These are phyloP conservation scores for Luidia sarsii DNA, from an alignment of 53 echinoderm and acorn worm genomes.

Conservation along the genomic window DNA sequence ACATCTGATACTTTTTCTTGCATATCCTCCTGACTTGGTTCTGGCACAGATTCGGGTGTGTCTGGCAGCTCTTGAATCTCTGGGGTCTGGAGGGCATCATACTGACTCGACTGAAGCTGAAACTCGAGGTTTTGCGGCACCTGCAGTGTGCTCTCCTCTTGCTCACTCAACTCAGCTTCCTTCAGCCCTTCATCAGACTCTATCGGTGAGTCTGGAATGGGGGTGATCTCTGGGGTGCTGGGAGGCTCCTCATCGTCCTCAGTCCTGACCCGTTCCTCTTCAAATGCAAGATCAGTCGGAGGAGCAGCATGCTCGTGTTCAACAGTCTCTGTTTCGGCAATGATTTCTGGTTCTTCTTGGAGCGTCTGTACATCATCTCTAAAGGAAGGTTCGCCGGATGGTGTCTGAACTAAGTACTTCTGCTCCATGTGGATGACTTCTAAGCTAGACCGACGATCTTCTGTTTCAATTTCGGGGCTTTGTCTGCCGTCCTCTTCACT, in stretches of 20 bases:
- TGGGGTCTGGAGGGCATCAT: slow-evolving; percentile 80
- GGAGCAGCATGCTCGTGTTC: slow-evolving; percentile 24
- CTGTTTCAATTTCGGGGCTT: slow-evolving; percentile 34
- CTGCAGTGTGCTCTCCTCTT: slow-evolving; percentile 22
- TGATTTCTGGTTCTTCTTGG: slow-evolving; percentile 20
- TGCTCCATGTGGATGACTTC: slow-evolving; percentile 46
- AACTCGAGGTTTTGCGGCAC: slow-evolving; percentile 42
- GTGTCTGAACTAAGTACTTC: slow-evolving; percentile 35
- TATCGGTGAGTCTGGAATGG: slow-evolving; percentile 50
- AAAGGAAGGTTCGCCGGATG: slow-evolving; percentile 16
- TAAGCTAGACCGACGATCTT: slow-evolving; percentile 42
- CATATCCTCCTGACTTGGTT: slow-evolving; percentile 28
- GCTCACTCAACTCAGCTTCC: neutral
- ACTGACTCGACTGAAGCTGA: slow-evolving; percentile 53
- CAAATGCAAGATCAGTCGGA: slow-evolving; percentile 27
- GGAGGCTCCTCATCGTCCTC: slow-evolving; percentile 32
- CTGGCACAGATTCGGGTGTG: slow-evolving; percentile 82
- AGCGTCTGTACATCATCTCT: slow-evolving; percentile 22
- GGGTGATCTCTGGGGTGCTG: slow-evolving; percentile 41
- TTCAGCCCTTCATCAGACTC: slow-evolving; percentile 43
- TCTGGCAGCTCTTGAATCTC: slow-evolving; percentile 98
- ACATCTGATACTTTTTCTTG: slow-evolving; percentile 15
- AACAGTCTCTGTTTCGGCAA: slow-evolving; percentile 32
- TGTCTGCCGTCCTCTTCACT: slow-evolving; percentile 52
- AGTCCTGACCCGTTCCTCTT: slow-evolving; percentile 9